These are phyloP conservation scores for Scleropages formosus DNA, from an alignment of 2,797 vertebrate genomes.

Conservation along the genomic window DNA sequence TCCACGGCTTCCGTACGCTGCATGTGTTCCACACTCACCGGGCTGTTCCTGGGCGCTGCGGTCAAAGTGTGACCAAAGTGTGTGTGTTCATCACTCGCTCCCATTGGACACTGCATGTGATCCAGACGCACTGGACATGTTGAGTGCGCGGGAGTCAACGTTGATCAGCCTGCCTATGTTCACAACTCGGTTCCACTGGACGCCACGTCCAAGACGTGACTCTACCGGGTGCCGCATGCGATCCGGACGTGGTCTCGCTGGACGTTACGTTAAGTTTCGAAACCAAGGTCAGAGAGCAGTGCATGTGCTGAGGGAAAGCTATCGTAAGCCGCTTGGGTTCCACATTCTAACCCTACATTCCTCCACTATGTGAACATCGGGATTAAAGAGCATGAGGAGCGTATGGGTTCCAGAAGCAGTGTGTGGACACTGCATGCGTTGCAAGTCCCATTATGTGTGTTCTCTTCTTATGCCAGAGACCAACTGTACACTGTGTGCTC, in stretches of 20 bases:
- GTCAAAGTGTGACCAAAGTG: background rate
- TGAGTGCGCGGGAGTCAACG: background rate
- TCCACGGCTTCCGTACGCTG: background rate
- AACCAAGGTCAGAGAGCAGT: too few relatives aligned
- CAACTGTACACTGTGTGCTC: constrained; percentile 2
- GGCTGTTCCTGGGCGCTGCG: background rate
- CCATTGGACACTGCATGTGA: background rate
- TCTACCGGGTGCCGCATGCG: too few relatives aligned
- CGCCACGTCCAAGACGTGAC: too few relatives aligned
- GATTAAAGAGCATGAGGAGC: background rate
- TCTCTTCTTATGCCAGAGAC: too few relatives aligned
- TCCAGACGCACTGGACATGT: background rate
- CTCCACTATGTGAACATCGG: background rate
- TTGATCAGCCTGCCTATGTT: background rate
- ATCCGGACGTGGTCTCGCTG: too few relatives aligned
- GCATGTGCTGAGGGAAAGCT: too few relatives aligned
- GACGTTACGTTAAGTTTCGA: too few relatives aligned
- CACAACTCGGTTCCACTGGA: too few relatives aligned
- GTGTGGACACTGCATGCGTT: too few relatives aligned
- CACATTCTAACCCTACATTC: background rate
- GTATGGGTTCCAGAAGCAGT: background rate
- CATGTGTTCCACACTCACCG: constrained; percentile 12
- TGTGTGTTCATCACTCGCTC: background rate
- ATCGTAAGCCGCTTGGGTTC: background rate
- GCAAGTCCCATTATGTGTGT: background rate